Evolutionary conservation across 2,888 invertebrate genomes (phyloP).

Genomic region (Colostygia pectinataria): DNA sequence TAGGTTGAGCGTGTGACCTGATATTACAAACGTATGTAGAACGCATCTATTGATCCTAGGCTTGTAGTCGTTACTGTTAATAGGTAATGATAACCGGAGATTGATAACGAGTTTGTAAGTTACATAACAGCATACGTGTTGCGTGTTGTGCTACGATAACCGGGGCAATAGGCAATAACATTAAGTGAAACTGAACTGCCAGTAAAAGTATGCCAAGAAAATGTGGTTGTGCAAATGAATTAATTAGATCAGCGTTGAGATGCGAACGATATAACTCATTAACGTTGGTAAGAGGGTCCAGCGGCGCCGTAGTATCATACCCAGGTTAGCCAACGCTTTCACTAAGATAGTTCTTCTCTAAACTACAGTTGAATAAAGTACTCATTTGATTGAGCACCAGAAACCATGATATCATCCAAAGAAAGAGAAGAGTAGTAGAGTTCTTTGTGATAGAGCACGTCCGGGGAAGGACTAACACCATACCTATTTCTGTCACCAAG

Average conservation of each 20-base stretch:
- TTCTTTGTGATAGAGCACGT: no score
- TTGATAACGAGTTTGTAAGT: conserved; percentile 47
- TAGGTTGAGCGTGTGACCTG: conserved; percentile 42
- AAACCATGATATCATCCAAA: no score
- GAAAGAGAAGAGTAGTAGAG: no score
- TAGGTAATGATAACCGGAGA: conserved; percentile 40
- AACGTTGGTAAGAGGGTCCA: neutral
- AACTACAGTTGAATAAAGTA: no score
- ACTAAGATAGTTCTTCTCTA: no score
- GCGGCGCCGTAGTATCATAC: neutral
- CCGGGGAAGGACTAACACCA: no score
- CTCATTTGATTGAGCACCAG: no score
- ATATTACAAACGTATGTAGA: conserved; percentile 37
- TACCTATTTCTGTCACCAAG: no score
- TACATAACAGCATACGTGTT: conserved; percentile 43
- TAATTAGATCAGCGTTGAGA: conserved; percentile 23
- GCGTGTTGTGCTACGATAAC: conserved; percentile 54
- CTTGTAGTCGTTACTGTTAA: conserved; percentile 35
- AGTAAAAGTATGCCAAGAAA: conserved; percentile 66
- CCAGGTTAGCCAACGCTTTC: neutral
- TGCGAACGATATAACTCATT: neutral
- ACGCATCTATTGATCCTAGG: conserved; percentile 34
- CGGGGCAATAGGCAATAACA: conserved; percentile 52
- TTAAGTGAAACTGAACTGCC: conserved; percentile 52
- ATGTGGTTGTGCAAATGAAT: conserved; percentile 48